Conservation (phyloP, 2,888 invertebrate species). For the Meiosimyza platycephala region DNA sequence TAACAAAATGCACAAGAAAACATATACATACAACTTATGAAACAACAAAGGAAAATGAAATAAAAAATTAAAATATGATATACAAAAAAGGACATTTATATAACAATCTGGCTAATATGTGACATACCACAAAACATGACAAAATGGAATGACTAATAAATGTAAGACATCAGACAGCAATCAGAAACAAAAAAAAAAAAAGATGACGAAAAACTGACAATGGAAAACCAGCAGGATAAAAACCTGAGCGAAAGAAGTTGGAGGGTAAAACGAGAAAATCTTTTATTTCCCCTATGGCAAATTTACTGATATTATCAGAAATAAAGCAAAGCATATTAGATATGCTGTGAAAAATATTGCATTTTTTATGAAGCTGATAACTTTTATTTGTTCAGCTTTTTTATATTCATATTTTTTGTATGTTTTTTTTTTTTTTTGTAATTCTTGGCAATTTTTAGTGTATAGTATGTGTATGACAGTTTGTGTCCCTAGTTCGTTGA, state of each 20-base stretch:
- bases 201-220: background rate
- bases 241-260: background rate
- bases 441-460: no score
- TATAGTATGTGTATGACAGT: no score
- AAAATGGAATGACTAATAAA: background rate
- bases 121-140: background rate
- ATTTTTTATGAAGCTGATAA: no score
- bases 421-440: no score
- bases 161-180: background rate
- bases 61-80: background rate
- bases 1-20: background rate
- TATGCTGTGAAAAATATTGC: no score
- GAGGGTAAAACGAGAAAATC: background rate
- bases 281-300: conserved; percentile 9
- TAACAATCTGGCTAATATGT: background rate
- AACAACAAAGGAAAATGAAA: background rate
- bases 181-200: background rate
- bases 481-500: no score
- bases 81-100: background rate
- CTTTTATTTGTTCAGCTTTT: no score
- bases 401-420: no score
- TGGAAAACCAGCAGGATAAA: conserved; percentile 5
- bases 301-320: conserved; percentile 10
- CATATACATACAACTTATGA: background rate
- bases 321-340: background rate